Evolutionary conservation across 2,113 vertebrate genomes (phyloP).

Genomic region (Limnothrissa miodon): DNA sequence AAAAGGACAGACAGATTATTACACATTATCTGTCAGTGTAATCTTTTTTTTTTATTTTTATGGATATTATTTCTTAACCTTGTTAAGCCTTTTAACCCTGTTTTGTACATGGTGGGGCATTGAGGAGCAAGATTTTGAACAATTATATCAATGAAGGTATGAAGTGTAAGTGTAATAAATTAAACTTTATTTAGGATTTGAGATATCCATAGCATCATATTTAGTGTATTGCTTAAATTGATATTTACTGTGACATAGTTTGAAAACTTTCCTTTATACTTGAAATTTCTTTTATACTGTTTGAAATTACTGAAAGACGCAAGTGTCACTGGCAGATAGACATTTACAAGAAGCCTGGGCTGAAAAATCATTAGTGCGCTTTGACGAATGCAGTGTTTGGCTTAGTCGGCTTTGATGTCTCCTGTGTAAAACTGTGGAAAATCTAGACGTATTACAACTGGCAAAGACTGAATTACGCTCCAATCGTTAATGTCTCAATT

Average conservation of each 20-base stretch:
- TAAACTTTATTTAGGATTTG: neutral
- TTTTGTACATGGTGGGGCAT: neutral
- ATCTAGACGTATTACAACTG: conserved; percentile 12
- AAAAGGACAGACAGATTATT: no score
- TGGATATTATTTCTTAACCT: neutral
- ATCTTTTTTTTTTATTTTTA: neutral
- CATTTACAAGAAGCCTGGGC: neutral
- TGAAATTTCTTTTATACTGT: neutral
- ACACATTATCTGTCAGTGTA: neutral
- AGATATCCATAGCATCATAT: neutral
- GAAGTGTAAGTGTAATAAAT: neutral
- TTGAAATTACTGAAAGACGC: neutral
- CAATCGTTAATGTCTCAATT: conserved; percentile 32
- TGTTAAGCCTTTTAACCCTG: neutral
- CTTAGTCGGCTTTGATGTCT: neutral
- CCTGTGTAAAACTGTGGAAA: neutral
- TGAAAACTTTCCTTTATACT: neutral
- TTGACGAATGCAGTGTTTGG: neutral
- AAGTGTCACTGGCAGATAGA: neutral
- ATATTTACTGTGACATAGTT: neutral
- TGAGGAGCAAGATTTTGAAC: neutral
- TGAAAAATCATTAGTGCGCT: neutral
- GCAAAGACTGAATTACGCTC: conserved; percentile 26
- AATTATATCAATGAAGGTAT: no score
- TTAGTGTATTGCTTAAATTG: neutral